Base-by-base conservation (phyloP, 1,140 invertebrate species). In the Bombus pyrosoma region DNA sequence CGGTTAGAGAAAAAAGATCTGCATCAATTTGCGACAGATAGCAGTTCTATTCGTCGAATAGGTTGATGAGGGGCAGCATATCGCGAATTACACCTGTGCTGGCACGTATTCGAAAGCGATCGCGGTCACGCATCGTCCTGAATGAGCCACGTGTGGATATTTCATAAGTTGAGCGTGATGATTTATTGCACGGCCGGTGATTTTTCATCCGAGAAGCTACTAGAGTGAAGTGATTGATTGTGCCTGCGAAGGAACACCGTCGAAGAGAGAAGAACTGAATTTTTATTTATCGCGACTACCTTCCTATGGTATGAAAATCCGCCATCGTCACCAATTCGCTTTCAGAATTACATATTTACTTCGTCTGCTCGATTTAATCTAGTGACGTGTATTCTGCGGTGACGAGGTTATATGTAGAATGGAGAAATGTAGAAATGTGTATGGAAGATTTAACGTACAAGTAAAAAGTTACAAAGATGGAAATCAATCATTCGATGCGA, bases 151-250 rank as follows among this genome's bases (percentile, higher is more conserved):
- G 88, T 89, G 89, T 77, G 89, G 88, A 90, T 90, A 87, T 88
- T 90, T 90, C 85, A 90, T 90, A 90, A 90, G 85, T 87, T 86
- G 47, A 39, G 77, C 84, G 41, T 78, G 62, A 81, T 90, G 89
- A 90, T 90, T 90, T 90, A 90, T 90, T 80, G 89, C 89, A 37
- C 37, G 73, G 66, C 62, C 76, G 89, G 86, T 81, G 86, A 90
- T 90, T 90, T 90, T 90, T 90, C 89, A 90, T 86, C 89, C 81
- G 78, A 69, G 72, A 84, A 83, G 80, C 83, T 88, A 88, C 86
- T 68, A 74, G 83, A 90, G 88, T 84, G 82, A 90, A 88, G 81
- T 90, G 89, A 90, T 90, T 90, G 89, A 90, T 90, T 88, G 86
- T 86, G 57, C 68, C 72, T 64, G 73, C 81, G 62, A 90, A 89